Base-by-base conservation (phyloP, 2,888 invertebrate species). In the Apamea sordens region DNA sequence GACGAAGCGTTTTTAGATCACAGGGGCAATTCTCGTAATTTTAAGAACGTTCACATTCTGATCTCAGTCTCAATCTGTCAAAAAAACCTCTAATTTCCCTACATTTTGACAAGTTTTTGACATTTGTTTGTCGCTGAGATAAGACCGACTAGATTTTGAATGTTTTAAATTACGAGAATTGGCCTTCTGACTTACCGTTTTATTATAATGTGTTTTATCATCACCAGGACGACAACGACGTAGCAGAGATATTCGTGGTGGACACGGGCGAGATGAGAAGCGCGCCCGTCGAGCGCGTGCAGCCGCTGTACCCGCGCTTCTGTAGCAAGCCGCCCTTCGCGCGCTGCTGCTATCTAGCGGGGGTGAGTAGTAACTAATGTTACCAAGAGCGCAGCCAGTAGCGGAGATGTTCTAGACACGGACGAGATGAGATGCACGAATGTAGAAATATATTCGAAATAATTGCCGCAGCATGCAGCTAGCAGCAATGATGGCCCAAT, bases 311-410 rank as follows among this genome's bases (percentile, higher is more conserved):
- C 50, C 84, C 91, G 13, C 85, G 82, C 18, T 96, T 95, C 91
- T 93, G 92, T 63, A 63, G 28, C 8, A 77, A 82, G 4, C 93
- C 96, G 81, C 96, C 96, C 0, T 94, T 89, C 81, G 96, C 95
- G 6, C 93, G 96, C 59, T 94, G 93, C 91, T 96, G 96, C 90
- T 94, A 96, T 88, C 93, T 97, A 47, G 96, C 96, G 18, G 95
- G 95, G 91, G 96, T 96, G 64, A 91, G 92, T 91, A 8, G 28
- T 24, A 11, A 44, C 59, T 36, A 21, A 24, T 11, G 21, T 21
- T 36, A 64, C 64, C 21, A 64, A 21, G 28, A 32, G 18, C 32
- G 15, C 61, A 8, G 15, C 18, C 61, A 28, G 15, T 18, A 63
- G 61, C 18, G 28, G 3, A 15, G 18, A 61, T 18, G 8, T n/a